Conservation (phyloP, 2,888 invertebrate species). For the Andrena hattorfiana region DNA sequence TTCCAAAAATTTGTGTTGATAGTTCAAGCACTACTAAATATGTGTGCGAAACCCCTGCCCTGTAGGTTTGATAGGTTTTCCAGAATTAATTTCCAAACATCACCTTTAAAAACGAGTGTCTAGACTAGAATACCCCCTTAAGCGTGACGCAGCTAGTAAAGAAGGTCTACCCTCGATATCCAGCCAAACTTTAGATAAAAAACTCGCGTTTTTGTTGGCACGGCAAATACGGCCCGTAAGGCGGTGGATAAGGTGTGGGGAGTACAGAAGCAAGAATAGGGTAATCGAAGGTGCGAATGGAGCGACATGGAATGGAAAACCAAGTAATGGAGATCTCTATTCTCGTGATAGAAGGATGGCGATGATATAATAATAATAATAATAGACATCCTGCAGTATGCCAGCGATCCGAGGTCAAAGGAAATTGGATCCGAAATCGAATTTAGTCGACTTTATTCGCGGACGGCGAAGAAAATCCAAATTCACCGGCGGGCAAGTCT, state of each 20-base stretch:
- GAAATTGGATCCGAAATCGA: constrained; percentile 64
- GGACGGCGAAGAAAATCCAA: constrained; percentile 53
- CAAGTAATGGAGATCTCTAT: constrained; percentile 63
- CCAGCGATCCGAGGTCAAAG: constrained; percentile 58
- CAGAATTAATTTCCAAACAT: too few relatives aligned
- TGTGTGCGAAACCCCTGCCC: too few relatives aligned
- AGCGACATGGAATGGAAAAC: too few relatives aligned
- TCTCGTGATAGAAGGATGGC: constrained; percentile 34
- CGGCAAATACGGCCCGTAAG: background rate
- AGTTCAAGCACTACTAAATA: too few relatives aligned
- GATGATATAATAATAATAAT: constrained; percentile 35
- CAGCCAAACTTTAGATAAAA: background rate
- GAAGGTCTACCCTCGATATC: background rate
- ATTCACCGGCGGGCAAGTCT: constrained; percentile 31
- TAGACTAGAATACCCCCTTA: too few relatives aligned
- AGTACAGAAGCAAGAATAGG: too few relatives aligned
- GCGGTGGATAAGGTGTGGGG: too few relatives aligned
- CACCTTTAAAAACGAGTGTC: too few relatives aligned
- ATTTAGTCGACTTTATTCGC: constrained; percentile 67
- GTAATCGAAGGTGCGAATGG: too few relatives aligned
- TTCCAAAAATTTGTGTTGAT: too few relatives aligned
- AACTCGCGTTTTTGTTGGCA: background rate
- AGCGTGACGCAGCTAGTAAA: constrained; percentile 2
- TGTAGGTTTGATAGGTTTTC: too few relatives aligned
- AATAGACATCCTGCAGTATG: constrained; percentile 52